Conservation (phyloP, 1,140 invertebrate genomes). For the Acromyrmex charruanus region DNA sequence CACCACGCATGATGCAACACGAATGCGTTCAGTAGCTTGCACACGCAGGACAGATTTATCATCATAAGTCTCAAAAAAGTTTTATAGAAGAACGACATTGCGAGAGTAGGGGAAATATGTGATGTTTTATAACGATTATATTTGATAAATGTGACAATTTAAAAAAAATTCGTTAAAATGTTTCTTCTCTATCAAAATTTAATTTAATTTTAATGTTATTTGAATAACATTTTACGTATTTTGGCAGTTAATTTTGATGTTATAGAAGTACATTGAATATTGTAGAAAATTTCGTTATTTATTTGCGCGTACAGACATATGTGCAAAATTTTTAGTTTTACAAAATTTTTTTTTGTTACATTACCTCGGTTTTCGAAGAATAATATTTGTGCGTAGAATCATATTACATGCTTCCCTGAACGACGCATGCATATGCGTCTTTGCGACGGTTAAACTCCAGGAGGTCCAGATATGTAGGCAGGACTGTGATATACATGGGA, state of each 20-base stretch:
- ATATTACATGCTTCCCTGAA: conserved; percentile 49
- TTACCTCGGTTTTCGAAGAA: background rate
- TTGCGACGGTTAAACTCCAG: conserved; percentile 72
- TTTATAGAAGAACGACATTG: background rate
- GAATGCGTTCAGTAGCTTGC: conserved; percentile 34
- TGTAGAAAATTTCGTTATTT: background rate
- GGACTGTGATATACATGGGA: conserved; percentile 74
- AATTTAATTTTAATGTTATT: background rate
- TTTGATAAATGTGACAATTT: background rate
- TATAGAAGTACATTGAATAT: background rate
- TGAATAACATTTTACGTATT: background rate
- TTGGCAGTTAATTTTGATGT: background rate
- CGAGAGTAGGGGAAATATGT: background rate
- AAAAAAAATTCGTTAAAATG: background rate
- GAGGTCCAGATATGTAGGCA: conserved; percentile 75
- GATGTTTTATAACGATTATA: background rate
- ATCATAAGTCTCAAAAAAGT: background rate
- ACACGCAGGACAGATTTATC: conserved; percentile 52
- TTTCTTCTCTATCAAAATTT: background rate
- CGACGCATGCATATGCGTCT: conserved; percentile 18
- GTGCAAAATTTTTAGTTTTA: background rate
- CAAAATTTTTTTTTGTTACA: background rate
- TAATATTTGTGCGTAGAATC: background rate
- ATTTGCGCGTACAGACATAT: background rate
- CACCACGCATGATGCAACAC: conserved; percentile 45